Evolutionary conservation across 2,888 invertebrate genomes (phyloP).

Genomic region (Hesperia comma): DNA sequence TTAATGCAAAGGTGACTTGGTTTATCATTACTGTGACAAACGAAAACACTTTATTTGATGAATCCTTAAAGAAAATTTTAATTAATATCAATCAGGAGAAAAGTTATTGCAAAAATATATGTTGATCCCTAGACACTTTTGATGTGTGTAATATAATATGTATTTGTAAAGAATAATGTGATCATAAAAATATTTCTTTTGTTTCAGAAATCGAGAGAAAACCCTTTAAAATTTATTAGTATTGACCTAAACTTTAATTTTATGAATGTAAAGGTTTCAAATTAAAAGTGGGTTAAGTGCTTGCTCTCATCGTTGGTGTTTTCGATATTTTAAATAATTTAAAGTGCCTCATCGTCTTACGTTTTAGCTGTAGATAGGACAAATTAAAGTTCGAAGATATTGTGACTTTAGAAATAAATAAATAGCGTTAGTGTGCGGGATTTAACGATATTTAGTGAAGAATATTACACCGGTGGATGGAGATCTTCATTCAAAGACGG

Average conservation of each 20-base stretch:
- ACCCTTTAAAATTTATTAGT: slow-evolving; percentile 15
- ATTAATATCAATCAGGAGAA: too few species aligned
- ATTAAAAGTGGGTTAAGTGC: slow-evolving; percentile 48
- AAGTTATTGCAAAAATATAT: too few species aligned
- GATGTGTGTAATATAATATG: too few species aligned
- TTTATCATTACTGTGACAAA: too few species aligned
- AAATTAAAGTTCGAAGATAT: slow-evolving; percentile 26
- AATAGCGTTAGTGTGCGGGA: slow-evolving; percentile 44
- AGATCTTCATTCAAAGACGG: slow-evolving; percentile 52
- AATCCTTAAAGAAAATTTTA: too few species aligned
- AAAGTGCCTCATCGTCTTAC: slow-evolving; percentile 56
- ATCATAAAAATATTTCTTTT: slow-evolving; percentile 20
- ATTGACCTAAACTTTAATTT: slow-evolving; percentile 29
- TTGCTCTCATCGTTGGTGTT: slow-evolving; percentile 45
- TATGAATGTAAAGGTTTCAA: slow-evolving; percentile 28
- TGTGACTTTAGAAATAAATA: slow-evolving; percentile 38
- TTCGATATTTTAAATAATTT: slow-evolving; percentile 53
- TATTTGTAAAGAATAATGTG: not conserved
- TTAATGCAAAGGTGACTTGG: too few species aligned
- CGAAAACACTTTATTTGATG: too few species aligned
- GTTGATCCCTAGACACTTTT: too few species aligned
- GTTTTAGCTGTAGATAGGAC: slow-evolving; percentile 44
- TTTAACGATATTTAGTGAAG: slow-evolving; percentile 25
- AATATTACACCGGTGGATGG: slow-evolving; percentile 46
- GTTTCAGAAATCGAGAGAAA: slow-evolving; percentile 41